These are phyloP conservation scores for Tenualosa thibaudeaui DNA, from an alignment of 2,797 vertebrate genomes.

Conservation along the genomic window DNA sequence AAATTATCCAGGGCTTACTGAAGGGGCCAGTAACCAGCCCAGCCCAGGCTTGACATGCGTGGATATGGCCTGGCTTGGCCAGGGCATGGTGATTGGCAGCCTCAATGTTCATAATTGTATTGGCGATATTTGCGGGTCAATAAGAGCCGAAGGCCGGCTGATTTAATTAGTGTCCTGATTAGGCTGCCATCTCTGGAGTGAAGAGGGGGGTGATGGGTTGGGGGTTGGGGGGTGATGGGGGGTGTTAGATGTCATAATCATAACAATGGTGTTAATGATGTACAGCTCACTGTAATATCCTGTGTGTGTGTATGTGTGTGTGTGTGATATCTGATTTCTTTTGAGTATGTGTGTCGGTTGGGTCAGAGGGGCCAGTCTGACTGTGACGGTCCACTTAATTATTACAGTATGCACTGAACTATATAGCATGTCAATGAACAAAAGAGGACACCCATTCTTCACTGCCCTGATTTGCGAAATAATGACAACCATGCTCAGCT, in stretches of 20 bases:
- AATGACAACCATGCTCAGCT: neutral
- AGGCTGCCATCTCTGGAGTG: slow-evolving; percentile 82
- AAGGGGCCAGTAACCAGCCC: slow-evolving; percentile 43
- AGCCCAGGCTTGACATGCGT: slow-evolving; percentile 53
- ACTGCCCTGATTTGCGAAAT: neutral
- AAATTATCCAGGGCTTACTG: slow-evolving; percentile 61
- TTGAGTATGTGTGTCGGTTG: slow-evolving; percentile 5
- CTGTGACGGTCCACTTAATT: neutral
- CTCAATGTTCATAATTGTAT: slow-evolving; percentile 73
- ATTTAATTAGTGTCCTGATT: slow-evolving; percentile 88
- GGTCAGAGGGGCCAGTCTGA: slow-evolving; percentile 2
- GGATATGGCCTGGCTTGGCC: slow-evolving; percentile 49
- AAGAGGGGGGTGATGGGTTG: slow-evolving; percentile 15
- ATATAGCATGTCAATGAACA: neutral
- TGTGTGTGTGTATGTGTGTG: slow-evolving; percentile 46
- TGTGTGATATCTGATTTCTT: slow-evolving; percentile 7
- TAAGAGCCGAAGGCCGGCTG: slow-evolving; percentile 81
- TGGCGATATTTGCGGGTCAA: slow-evolving; percentile 84
- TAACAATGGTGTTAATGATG: slow-evolving; percentile 87
- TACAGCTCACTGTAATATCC: slow-evolving; percentile 85
- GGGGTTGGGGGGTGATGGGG: neutral
- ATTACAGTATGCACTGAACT: slow-evolving; percentile 2
- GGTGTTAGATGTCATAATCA: slow-evolving; percentile 89
- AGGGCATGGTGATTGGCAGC: slow-evolving; percentile 68
- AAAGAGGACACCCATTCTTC: neutral